Percentiles rank a stretch among this genome's conserved stretches.
phyloP scores from a whole-genome alignment of 2,888 invertebrate genomes.

The Heliconius ismenius region DNA sequence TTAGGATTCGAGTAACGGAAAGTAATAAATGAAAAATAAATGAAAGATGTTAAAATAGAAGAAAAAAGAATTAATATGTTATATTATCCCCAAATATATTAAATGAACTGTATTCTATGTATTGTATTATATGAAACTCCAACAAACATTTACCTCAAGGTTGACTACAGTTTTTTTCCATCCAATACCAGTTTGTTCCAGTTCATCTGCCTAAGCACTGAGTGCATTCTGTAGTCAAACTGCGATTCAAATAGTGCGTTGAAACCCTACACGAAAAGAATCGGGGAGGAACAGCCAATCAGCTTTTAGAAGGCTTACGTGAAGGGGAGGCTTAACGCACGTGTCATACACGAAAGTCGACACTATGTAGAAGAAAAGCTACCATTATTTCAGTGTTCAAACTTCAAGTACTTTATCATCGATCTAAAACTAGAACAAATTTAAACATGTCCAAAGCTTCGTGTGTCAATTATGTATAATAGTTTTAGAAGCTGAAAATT shows the following conservation, averaged over 20 bases:
- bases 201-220: constrained; percentile 39
- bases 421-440: constrained; percentile 29
- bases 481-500: constrained; percentile 1
- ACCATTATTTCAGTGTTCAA: constrained; percentile 36
- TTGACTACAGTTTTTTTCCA: not conserved
- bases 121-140: not conserved
- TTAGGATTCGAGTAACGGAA: too few species aligned
- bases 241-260: constrained; percentile 52
- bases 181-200: constrained; percentile 29
- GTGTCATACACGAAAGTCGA: constrained; percentile 41
- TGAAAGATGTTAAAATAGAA: too few species aligned
- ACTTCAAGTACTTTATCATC: constrained; percentile 34
- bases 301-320: constrained; percentile 52
- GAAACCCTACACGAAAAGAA: constrained; percentile 63
- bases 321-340: constrained; percentile 54
- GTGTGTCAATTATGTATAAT: constrained; percentile 5
- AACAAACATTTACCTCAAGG: constrained; percentile 4
- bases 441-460: constrained; percentile 17
- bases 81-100: too few species aligned
- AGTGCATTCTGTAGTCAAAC: constrained; percentile 49
- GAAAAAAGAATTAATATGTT: too few species aligned
- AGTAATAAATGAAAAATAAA: too few species aligned
- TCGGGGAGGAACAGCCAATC: constrained; percentile 59
- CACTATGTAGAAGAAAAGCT: constrained; percentile 40
- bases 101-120: not conserved